These are phyloP conservation scores for Latheticus oryzae DNA, from an alignment of 2,888 invertebrate species.

Conservation along the genomic window DNA sequence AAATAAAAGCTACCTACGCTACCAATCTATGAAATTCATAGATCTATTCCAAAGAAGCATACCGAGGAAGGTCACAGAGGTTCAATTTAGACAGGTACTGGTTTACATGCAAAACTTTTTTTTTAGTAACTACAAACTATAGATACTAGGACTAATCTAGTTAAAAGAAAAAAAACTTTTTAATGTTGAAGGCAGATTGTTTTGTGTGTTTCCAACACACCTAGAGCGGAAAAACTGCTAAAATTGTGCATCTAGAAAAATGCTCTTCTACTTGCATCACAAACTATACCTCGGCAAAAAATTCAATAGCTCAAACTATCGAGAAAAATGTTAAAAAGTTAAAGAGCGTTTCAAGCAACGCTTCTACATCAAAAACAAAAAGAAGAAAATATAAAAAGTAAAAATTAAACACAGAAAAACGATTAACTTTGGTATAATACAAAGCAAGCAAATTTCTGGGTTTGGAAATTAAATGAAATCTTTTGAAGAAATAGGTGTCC, in stretches of 20 bases:
- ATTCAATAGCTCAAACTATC: slow-evolving; percentile 22
- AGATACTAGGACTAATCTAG: slow-evolving; percentile 27
- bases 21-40: slow-evolving; percentile 33
- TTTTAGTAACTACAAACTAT: slow-evolving; percentile 26
- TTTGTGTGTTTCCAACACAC: slow-evolving; percentile 43
- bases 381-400: slow-evolving; percentile 1
- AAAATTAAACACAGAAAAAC: neutral
- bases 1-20: slow-evolving; percentile 36
- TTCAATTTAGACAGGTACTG: slow-evolving; percentile 29
- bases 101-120: slow-evolving; percentile 27
- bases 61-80: slow-evolving; percentile 42
- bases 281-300: slow-evolving; percentile 64
- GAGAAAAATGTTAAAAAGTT: slow-evolving; percentile 13
- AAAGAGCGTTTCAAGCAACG: slow-evolving; percentile 4
- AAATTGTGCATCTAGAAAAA: slow-evolving; percentile 48
- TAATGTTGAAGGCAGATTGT: slow-evolving; percentile 51
- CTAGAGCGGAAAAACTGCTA: slow-evolving; percentile 52
- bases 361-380: slow-evolving; percentile 7
- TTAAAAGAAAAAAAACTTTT: slow-evolving; percentile 26
- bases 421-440: too few relatives aligned
- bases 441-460: too few relatives aligned
- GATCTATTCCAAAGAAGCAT: slow-evolving; percentile 53
- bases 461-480: too few relatives aligned
- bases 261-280: slow-evolving; percentile 61
- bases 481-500: too few relatives aligned